These are phyloP conservation scores for Cuniculus paca DNA, from an alignment of 2,797 vertebrate genomes.

Conservation along the genomic window DNA sequence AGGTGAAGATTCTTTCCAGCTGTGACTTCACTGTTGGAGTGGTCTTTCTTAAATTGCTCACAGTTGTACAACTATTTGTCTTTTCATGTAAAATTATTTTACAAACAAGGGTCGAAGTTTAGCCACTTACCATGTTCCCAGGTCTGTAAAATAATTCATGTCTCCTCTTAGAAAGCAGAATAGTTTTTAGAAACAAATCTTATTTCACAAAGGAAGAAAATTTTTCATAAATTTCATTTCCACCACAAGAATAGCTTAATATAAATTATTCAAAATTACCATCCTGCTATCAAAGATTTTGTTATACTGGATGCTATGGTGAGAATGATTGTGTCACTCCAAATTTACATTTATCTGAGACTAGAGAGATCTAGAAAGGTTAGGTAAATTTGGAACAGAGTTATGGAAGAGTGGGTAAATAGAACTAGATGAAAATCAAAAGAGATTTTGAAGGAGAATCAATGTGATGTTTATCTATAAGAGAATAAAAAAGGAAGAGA, in stretches of 20 bases:
- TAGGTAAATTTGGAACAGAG: not conserved
- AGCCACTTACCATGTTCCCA: not conserved
- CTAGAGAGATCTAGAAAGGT: not conserved
- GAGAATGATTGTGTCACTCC: not conserved
- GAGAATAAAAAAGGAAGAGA: not conserved
- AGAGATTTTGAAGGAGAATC: not conserved
- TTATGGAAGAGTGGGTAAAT: not conserved
- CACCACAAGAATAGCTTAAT: not conserved
- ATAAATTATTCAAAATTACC: not conserved
- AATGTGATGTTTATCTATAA: not conserved
- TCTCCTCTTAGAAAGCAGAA: not conserved
- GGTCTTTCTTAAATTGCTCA: slow-evolving; percentile 69
- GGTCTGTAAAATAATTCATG: slow-evolving; percentile 17
- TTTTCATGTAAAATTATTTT: slow-evolving; percentile 70
- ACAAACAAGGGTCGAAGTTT: slow-evolving; percentile 66
- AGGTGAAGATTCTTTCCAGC: slow-evolving; percentile 66
- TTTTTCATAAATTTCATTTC: slow-evolving; percentile 22
- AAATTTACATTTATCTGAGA: not conserved
- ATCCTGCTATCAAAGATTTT: not conserved
- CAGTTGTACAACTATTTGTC: slow-evolving; percentile 57
- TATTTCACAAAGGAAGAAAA: not conserved
- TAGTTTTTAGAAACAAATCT: not conserved
- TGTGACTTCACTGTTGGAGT: slow-evolving; percentile 41
- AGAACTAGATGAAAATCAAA: slow-evolving; percentile 10
- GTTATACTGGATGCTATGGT: not conserved